phyloP scores from a whole-genome alignment of 2,113 vertebrate species.

The Otis tarda region DNA sequence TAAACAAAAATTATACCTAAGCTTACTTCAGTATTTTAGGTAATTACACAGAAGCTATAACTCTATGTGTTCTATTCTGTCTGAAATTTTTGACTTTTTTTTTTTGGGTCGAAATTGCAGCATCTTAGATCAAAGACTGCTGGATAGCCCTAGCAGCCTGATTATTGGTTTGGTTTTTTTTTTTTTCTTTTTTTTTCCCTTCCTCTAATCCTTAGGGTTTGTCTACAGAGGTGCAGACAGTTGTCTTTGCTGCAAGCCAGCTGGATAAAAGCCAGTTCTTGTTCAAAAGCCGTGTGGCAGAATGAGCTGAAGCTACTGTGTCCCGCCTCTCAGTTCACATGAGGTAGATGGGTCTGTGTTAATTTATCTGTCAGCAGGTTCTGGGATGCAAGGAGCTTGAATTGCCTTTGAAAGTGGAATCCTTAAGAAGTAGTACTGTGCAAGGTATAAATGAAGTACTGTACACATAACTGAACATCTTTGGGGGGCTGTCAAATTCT shows the following conservation, averaged over 20 bases:
- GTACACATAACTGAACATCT: not conserved
- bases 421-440: not conserved
- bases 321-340: not conserved
- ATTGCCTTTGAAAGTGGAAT: not conserved
- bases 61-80: not conserved
- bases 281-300: not conserved
- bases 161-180: no score
- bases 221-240: not conserved
- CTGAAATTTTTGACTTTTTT: not conserved
- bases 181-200: rapidly evolving
- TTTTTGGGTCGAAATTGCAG: not conserved
- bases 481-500: not conserved
- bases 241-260: not conserved
- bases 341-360: not conserved
- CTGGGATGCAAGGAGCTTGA: not conserved
- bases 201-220: not conserved
- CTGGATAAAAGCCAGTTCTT: not conserved
- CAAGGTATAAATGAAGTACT: not conserved
- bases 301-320: not conserved
- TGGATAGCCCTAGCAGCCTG: not conserved
- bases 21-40: not conserved
- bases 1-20: not conserved
- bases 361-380: not conserved
- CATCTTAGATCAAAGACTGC: not conserved
- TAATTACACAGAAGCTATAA: not conserved